Base-by-base conservation (phyloP, 2,113 vertebrate genomes). In the Amphiprion ocellaris region DNA sequence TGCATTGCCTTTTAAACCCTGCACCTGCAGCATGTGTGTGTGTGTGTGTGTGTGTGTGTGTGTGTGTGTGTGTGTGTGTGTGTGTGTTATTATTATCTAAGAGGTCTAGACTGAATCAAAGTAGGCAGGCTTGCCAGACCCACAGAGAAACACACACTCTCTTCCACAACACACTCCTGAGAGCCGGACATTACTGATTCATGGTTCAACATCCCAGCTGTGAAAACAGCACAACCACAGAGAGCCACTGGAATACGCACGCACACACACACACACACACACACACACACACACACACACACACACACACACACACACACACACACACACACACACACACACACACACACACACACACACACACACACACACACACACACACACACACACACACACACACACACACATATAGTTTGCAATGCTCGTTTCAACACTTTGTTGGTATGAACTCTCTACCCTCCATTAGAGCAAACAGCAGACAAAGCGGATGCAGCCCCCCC, bases 171-270 rank as follows among this genome's bases (percentile, higher is more conserved):
- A 73, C 62, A 62, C 75, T 58, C 54, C 70, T 52, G 83, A 72
- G 86, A 82, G 53, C 69, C n/a, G 74, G 71, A 89, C 82, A 69
- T 55, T 71, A 85, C 89, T 65, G 80, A 83, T 87, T 84, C 84
- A 75, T 69, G 83, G 66, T 87, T 84, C 53, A 69, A 86, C 77
- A 65, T 74, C 78, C 56, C 91, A 92, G 92, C 91, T 93, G 90
- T 81, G 50, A 84, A 87, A 92, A 91, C 88, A 92, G 23, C 64
- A 65, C 5, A 0, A 70, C 83, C 74, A 77, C 78, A 84, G 67
- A 58, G 47, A 81, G n/a, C 70, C 73, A 85, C 68, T 55, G 54
- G 23, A 79, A 77, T 1, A 79, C 64, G 55, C 39, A 64, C 41
- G 65, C 30, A 50, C 21, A 50, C 5, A 41, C 70, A 28, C 41